Evolutionary conservation across 2,888 invertebrate species (phyloP).

Genomic region (Eulithis prunata): DNA sequence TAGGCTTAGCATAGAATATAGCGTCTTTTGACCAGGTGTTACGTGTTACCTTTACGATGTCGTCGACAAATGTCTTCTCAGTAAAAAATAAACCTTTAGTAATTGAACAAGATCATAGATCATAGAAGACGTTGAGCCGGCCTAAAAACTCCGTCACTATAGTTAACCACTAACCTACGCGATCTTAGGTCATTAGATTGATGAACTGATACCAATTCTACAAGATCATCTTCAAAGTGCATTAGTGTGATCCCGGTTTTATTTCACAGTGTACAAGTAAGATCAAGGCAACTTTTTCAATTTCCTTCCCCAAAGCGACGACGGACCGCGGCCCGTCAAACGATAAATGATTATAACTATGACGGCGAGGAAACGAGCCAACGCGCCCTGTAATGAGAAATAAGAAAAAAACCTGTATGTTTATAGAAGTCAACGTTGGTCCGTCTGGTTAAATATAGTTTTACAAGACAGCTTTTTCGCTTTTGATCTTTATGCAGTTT

Average conservation of each 20-base stretch:
- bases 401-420: slow-evolving; percentile 52
- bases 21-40: too few relatives aligned
- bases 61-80: too few relatives aligned
- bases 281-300: slow-evolving; percentile 75
- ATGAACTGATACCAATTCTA: neutral
- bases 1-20: too few relatives aligned
- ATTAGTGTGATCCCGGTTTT: slow-evolving; percentile 47
- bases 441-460: slow-evolving; percentile 8
- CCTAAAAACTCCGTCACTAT: too few relatives aligned
- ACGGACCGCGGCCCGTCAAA: slow-evolving; percentile 70
- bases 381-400: slow-evolving; percentile 72
- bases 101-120: too few relatives aligned
- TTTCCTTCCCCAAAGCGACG: slow-evolving; percentile 55
- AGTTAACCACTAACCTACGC: too few relatives aligned
- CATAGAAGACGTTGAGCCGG: too few relatives aligned
- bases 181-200: too few relatives aligned
- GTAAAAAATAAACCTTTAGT: neutral
- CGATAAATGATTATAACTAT: slow-evolving; percentile 81
- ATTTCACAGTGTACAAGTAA: slow-evolving; percentile 54
- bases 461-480: neutral
- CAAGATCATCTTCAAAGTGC: slow-evolving; percentile 33
- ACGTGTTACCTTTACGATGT: too few relatives aligned
- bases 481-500: neutral
- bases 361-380: slow-evolving; percentile 71
- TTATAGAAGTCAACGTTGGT: slow-evolving; percentile 6